phyloP scores from a whole-genome alignment of 2,888 invertebrate genomes.

The Catocala sponsa region DNA sequence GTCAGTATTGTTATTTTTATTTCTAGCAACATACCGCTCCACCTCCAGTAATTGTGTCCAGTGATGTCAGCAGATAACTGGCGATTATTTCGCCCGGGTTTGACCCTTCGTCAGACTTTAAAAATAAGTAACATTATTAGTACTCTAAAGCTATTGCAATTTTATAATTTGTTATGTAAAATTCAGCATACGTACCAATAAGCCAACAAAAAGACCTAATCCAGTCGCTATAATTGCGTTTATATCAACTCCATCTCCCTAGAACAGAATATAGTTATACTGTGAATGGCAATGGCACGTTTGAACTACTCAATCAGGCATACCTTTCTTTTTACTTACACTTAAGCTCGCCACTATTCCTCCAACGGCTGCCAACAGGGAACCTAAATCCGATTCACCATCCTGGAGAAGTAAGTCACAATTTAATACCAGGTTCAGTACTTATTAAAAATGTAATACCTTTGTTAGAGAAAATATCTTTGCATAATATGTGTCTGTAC shows the following conservation, averaged over 20 bases:
- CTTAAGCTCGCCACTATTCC: slow-evolving; percentile 81
- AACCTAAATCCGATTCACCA: slow-evolving; percentile 82
- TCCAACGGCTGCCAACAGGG: slow-evolving; percentile 78
- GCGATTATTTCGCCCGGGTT: slow-evolving; percentile 81
- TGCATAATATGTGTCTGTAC: slow-evolving; percentile 35
- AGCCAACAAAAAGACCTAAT: slow-evolving; percentile 79
- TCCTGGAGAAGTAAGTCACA: slow-evolving; percentile 60
- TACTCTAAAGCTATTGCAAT: background rate
- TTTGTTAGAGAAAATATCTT: no score
- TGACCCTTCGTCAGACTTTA: slow-evolving; percentile 77
- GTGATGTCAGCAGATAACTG: slow-evolving; percentile 77
- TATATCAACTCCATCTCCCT: slow-evolving; percentile 84
- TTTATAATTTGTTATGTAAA: no score
- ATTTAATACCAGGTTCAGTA: background rate
- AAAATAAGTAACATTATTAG: background rate
- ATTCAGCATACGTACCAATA: slow-evolving; percentile 68
- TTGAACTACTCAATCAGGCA: no score
- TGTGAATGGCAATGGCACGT: no score
- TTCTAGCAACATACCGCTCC: slow-evolving; percentile 73
- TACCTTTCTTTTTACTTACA: slow-evolving; percentile 64
- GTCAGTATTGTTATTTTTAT: background rate
- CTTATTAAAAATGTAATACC: no score
- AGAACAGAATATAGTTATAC: slow-evolving; percentile 41
- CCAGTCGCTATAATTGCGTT: slow-evolving; percentile 79
- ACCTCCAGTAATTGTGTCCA: slow-evolving; percentile 82